phyloP scores from a whole-genome alignment of 2,113 vertebrate genomes.

The Pluvianellus socialis region DNA sequence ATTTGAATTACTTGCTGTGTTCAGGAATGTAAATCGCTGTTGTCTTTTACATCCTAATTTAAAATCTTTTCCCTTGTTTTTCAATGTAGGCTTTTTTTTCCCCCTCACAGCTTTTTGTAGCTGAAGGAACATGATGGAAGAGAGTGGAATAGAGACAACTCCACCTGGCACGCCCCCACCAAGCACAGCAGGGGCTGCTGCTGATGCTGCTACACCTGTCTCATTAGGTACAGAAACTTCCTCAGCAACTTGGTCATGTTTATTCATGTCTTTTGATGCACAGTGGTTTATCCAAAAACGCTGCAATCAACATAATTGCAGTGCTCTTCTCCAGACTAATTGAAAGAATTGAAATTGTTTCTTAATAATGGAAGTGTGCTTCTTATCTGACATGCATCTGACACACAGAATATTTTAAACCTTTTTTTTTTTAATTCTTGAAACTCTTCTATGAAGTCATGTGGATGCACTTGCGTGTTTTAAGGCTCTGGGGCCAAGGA shows the following conservation, averaged over 20 bases:
- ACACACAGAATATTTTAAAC: neutral
- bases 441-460: neutral
- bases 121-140: slow-evolving; percentile 95
- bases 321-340: neutral
- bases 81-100: neutral
- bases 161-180: slow-evolving; percentile 87
- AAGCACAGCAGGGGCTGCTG: neutral
- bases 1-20: neutral
- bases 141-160: slow-evolving; percentile 93
- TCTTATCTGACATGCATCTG: neutral
- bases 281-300: neutral
- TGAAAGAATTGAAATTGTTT: neutral
- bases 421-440: neutral
- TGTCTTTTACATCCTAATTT: neutral
- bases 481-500: neutral
- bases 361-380: neutral
- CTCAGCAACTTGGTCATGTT: neutral
- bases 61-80: neutral
- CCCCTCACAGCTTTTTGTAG: neutral
- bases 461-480: neutral
- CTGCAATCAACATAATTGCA: neutral
- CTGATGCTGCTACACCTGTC: slow-evolving; percentile 43
- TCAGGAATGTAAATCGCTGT: neutral
- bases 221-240: slow-evolving; percentile 71
- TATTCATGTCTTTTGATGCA: neutral